These are phyloP conservation scores for Engraulis encrasicolus DNA, from an alignment of 2,113 vertebrate species.

Conservation along the genomic window DNA sequence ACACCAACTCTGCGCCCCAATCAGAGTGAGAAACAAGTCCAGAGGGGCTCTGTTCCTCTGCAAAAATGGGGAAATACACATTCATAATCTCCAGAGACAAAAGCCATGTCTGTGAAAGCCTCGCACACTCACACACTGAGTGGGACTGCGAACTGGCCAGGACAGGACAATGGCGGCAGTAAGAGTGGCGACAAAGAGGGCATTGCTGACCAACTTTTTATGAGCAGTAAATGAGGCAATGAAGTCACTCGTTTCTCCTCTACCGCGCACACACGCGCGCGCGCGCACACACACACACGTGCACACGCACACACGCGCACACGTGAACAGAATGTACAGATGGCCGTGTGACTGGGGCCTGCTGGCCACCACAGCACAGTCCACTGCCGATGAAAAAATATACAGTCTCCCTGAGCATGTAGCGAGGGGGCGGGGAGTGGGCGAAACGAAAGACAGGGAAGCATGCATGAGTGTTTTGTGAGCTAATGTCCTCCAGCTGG, in stretches of 20 bases:
- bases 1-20: background rate
- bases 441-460: background rate
- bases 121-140: background rate
- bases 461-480: background rate
- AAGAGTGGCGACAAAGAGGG: background rate
- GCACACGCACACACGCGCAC: slow-evolving; percentile 14
- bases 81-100: background rate
- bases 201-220: background rate
- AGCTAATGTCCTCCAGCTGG: slow-evolving; percentile 6
- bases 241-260: background rate
- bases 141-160: background rate
- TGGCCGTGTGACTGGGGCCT: background rate
- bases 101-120: background rate
- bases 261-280: background rate
- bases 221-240: slow-evolving; percentile 9
- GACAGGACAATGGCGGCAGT: background rate
- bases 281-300: background rate
- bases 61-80: background rate
- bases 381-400: background rate
- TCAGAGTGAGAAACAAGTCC: background rate
- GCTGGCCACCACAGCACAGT: too few relatives aligned
- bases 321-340: background rate
- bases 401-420: background rate
- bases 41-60: background rate
- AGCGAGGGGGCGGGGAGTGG: background rate